Base-by-base conservation (phyloP, 2,888 invertebrate genomes). In the Drosophila mimetica region DNA sequence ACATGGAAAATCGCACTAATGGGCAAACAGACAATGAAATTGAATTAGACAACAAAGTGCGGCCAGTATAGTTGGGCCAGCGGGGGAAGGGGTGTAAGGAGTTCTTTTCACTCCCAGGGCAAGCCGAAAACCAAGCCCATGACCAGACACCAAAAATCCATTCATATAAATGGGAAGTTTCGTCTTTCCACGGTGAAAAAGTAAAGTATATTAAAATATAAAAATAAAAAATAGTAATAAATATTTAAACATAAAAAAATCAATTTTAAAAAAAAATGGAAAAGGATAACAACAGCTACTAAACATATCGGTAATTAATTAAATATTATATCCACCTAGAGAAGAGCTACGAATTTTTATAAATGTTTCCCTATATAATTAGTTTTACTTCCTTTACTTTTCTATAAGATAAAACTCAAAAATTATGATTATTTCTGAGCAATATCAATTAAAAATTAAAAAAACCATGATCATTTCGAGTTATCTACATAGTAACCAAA, bases 1-100 rank as follows among this genome's bases (percentile, higher is more conserved):
- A 60, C 70, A 71, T 70, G 70, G 44, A 48, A 65, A 70, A 55
- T 44, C 55, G 28, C 46, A 58, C 71, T 66, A 72, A 79, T 78
- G 76, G 70, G 70, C 66, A 67, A 65, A 85, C 67, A 79, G 74
- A 77, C 79, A 77, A 74, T 76, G 70, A 77, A 85, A 83, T 83
- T 85, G 82, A 85, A 85, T 85, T 83, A 79, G 85, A 74, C 77
- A 75, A 67, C 58, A 70, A 61, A 50, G 63, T 16, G 42, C 30
- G 61, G 50, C 59, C 47, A 28, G 28, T 6, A 13, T 44, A 18
- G 37, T 48, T 50, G 25, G 52, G 41, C 32, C 47, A 36, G 20
- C n/a, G n/a, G 25, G 1, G 41, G 4, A 9, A 25, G 44, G 46
- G 46, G 5, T 13, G 5, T 13, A 14, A 11, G 51, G 52, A 41